These are phyloP conservation scores for Ethmia dodecea DNA, from an alignment of 2,888 invertebrate species.

Conservation along the genomic window DNA sequence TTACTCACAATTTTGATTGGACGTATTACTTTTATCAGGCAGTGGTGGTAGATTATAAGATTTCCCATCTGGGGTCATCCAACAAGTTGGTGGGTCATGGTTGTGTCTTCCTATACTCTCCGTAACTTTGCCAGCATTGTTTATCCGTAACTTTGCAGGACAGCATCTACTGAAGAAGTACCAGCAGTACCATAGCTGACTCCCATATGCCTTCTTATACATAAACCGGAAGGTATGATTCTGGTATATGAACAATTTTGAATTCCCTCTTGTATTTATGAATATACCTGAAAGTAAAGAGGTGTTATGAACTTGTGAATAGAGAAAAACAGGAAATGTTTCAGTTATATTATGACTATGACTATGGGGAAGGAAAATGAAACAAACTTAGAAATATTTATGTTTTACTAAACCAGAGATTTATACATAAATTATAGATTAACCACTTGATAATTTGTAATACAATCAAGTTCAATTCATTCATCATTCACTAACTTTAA, in stretches of 20 bases:
- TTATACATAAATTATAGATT: no score
- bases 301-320: neutral
- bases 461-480: no score
- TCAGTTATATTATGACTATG: conserved; percentile 1
- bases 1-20: no score
- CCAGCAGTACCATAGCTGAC: conserved; percentile 73
- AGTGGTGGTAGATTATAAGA: conserved; percentile 62
- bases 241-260: conserved; percentile 69
- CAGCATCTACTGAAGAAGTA: conserved; percentile 71
- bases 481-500: no score
- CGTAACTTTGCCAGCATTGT: conserved; percentile 64
- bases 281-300: conserved; percentile 64
- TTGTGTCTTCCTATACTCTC: conserved; percentile 68
- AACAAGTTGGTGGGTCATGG: conserved; percentile 68
- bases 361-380: conserved; percentile 35
- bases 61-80: conserved; percentile 72
- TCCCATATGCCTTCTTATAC: conserved; percentile 73
- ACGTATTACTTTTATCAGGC: conserved; percentile 45
- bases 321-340: neutral
- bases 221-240: conserved; percentile 72
- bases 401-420: conserved; percentile 1
- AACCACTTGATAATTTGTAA: no score
- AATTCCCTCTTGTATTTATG: conserved; percentile 70
- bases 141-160: conserved; percentile 64
- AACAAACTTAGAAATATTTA: conserved; percentile 16